Conservation (phyloP, 1,140 invertebrate species). For the Lamellibrachia luymesi region DNA sequence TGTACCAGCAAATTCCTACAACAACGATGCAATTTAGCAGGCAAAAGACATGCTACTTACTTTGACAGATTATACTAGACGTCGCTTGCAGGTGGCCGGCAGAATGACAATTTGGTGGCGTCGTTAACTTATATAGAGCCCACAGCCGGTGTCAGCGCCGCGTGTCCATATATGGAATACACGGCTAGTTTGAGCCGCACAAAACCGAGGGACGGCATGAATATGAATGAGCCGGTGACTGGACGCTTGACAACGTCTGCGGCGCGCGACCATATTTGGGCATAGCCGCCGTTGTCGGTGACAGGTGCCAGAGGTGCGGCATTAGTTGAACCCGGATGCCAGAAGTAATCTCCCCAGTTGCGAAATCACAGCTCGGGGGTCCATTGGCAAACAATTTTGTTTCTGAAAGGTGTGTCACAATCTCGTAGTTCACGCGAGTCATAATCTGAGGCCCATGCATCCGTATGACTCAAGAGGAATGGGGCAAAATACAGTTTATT, state of each 20-base stretch:
- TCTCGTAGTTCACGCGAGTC: background rate
- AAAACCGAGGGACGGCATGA: background rate
- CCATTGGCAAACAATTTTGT: background rate
- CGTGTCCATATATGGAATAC: background rate
- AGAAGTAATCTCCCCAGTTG: background rate
- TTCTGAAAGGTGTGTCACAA: background rate
- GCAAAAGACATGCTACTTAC: background rate
- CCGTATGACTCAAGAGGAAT: background rate
- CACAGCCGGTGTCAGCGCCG: background rate
- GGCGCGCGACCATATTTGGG: background rate
- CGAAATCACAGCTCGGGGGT: background rate
- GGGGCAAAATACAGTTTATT: background rate
- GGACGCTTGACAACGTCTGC: background rate
- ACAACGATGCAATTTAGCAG: background rate
- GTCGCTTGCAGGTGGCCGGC: background rate
- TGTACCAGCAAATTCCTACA: background rate
- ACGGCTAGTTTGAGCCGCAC: background rate
- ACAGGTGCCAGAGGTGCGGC: background rate
- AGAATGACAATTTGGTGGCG: constrained; percentile 4
- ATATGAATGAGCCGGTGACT: background rate
- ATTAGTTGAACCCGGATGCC: background rate
- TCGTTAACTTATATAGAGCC: background rate
- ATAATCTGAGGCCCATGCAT: background rate
- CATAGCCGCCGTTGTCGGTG: background rate
- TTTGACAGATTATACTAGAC: background rate